Conservation (phyloP, 2,888 invertebrate genomes). For the Phymatocera aterrima region DNA sequence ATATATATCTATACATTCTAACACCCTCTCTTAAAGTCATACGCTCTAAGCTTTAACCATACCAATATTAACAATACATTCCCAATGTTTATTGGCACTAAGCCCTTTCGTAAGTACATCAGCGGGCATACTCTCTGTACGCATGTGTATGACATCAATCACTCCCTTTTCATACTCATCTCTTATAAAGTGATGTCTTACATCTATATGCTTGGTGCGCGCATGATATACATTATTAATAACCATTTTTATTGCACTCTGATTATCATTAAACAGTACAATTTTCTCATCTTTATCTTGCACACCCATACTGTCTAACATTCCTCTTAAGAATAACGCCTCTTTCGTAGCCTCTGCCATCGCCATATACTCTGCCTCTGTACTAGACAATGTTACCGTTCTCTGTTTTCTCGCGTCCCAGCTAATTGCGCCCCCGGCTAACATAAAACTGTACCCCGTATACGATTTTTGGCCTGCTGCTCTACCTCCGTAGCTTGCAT, state of each 20-base stretch:
- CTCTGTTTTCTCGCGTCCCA: slow-evolving; percentile 47
- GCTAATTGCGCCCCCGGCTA: slow-evolving; percentile 40
- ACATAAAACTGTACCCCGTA: slow-evolving; percentile 39
- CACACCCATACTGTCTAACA: slow-evolving; percentile 26
- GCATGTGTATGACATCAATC: slow-evolving; percentile 19
- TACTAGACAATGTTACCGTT: slow-evolving; percentile 38
- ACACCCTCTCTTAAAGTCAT: not conserved
- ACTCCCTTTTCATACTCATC: not conserved
- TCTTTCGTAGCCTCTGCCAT: slow-evolving; percentile 36
- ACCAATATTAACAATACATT: not conserved
- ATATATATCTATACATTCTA: not conserved
- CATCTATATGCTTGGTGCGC: slow-evolving; percentile 23
- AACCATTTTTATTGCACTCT: slow-evolving; percentile 10
- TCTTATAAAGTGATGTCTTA: slow-evolving; percentile 33
- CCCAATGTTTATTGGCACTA: not conserved
- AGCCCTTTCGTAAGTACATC: slow-evolving; percentile 15
- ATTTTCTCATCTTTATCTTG: not conserved
- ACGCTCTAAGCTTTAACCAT: not conserved
- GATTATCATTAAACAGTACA: slow-evolving; percentile 38
- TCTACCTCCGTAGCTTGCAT: slow-evolving; percentile 46
- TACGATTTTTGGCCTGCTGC: slow-evolving; percentile 32
- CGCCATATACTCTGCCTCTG: slow-evolving; percentile 45
- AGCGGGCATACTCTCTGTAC: slow-evolving; percentile 39
- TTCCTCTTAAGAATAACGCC: slow-evolving; percentile 12
- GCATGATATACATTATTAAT: not conserved